Conservation (phyloP, 1,140 invertebrate species). For the Periplaneta americana region DNA sequence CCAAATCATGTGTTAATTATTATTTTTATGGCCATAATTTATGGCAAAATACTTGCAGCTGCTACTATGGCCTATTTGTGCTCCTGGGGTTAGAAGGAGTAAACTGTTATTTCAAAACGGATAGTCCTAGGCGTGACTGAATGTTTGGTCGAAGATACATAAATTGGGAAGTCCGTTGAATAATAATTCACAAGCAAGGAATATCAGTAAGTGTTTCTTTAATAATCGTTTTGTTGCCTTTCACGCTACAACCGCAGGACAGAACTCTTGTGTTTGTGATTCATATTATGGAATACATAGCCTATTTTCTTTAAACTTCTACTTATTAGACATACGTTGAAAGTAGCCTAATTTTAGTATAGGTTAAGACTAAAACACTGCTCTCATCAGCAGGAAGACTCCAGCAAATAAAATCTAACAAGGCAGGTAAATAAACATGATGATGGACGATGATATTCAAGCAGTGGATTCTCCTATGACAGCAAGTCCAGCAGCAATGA, state of each 20-base stretch:
- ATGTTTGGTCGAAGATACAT: neutral
- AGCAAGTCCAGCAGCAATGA: slow-evolving; percentile 3
- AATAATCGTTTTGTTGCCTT: neutral
- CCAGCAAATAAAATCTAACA: neutral
- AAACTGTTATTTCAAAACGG: neutral
- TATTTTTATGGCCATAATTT: neutral
- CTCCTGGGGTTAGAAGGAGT: neutral
- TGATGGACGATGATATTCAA: slow-evolving; percentile 18
- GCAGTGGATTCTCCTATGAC: slow-evolving; percentile 14
- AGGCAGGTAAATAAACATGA: neutral
- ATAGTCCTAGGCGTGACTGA: neutral
- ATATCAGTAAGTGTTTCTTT: neutral
- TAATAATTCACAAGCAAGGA: neutral
- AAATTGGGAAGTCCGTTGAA: neutral
- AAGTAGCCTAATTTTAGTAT: neutral
- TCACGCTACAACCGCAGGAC: neutral
- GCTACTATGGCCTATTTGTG: neutral
- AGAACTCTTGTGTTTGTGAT: neutral
- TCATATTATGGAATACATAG: neutral
- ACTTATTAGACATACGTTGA: neutral
- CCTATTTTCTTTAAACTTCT: too few species aligned
- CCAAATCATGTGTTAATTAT: neutral
- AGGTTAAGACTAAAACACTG: neutral
- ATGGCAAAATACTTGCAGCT: neutral
- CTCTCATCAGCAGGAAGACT: neutral